A percentile compares a stretch with the other conserved stretches of the same genome.
Conservation (phyloP, 2,888 invertebrate genomes). For the Desoria tigrina region DNA sequence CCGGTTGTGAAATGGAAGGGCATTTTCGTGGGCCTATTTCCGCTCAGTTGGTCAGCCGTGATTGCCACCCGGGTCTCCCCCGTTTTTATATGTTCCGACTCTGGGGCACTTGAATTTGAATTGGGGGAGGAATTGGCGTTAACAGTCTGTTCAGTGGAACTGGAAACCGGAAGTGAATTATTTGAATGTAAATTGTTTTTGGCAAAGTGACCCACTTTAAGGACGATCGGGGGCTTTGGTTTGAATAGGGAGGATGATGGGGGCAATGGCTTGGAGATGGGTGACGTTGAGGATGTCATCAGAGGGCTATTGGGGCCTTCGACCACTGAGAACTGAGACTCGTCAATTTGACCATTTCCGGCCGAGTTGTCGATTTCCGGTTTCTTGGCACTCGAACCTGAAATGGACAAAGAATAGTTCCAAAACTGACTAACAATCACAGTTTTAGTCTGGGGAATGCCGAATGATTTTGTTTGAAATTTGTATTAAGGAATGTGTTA, state of each 20-base stretch:
- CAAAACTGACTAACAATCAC: too few relatives aligned
- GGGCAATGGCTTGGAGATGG: background rate
- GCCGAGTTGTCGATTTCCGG: too few relatives aligned
- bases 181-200: constrained; percentile 15
- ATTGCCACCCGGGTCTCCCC: constrained; percentile 46
- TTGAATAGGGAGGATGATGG: background rate
- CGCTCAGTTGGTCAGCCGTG: constrained; percentile 51
- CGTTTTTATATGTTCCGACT: constrained; percentile 15
- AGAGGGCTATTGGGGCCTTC: constrained; percentile 26
- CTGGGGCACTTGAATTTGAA: background rate
- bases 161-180: background rate
- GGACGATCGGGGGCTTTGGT: constrained; percentile 30
- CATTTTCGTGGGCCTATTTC: constrained; percentile 44
- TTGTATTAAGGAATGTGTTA: too few relatives aligned
- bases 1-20: constrained; percentile 51
- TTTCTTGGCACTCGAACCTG: too few relatives aligned
- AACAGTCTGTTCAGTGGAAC: background rate
- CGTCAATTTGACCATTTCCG: too few relatives aligned
- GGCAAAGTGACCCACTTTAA: constrained; percentile 35
- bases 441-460: too few relatives aligned
- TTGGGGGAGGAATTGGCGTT: background rate
- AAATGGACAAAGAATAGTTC: too few relatives aligned
- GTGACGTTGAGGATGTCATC: constrained; percentile 4
- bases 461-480: too few relatives aligned
- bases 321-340: constrained; percentile 26